These are phyloP conservation scores for Cyclargus thomasi DNA, from an alignment of 1,140 invertebrate species.

Conservation along the genomic window DNA sequence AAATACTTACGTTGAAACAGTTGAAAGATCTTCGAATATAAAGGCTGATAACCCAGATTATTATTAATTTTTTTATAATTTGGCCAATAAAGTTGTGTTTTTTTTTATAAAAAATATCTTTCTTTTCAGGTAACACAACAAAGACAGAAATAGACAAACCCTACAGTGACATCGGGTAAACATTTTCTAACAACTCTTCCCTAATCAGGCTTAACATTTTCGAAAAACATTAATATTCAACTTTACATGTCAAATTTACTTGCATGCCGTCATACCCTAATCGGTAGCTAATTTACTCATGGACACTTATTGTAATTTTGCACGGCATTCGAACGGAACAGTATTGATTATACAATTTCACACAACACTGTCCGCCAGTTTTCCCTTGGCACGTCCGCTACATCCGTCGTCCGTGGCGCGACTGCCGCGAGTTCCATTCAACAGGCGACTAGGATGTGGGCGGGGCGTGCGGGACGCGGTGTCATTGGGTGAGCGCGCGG, in stretches of 20 bases:
- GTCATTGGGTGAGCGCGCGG: conserved; percentile 57
- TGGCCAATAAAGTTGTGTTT: background rate
- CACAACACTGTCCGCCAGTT: conserved; percentile 26
- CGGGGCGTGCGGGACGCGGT: conserved; percentile 67
- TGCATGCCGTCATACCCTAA: background rate
- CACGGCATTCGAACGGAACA: conserved; percentile 13
- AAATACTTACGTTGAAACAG: too few relatives aligned
- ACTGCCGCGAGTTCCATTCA: conserved; percentile 62
- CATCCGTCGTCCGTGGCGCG: conserved; percentile 32
- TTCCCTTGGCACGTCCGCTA: conserved; percentile 7
- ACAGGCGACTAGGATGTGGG: conserved; percentile 60
- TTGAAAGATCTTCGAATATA: too few relatives aligned
- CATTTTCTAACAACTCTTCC: background rate
- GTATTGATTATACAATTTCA: conserved; percentile 19
- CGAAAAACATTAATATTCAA: background rate
- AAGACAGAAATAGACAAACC: background rate
- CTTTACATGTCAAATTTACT: background rate
- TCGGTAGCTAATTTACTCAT: background rate
- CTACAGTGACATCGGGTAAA: too few relatives aligned
- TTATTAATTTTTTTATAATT: too few relatives aligned
- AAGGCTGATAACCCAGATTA: too few relatives aligned
- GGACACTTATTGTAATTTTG: background rate
- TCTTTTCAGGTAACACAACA: background rate
- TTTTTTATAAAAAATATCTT: background rate
- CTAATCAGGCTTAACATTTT: background rate